Conservation (phyloP, 35 echinoderm and acorn worm species). For the Ophioderma brevispina region DNA sequence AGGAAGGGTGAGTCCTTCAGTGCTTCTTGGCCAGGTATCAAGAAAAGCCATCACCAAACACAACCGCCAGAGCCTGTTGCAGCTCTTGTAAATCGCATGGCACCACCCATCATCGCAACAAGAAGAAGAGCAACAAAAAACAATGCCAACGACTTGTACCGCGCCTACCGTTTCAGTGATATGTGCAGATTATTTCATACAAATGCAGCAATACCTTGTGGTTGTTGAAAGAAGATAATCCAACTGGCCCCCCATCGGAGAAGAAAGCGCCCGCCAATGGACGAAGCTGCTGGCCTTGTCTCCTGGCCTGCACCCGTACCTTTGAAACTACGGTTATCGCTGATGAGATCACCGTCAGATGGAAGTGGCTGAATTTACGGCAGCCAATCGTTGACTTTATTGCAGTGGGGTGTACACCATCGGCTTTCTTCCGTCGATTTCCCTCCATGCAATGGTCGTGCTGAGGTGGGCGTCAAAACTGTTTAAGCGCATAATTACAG, state of each 20-base stretch:
- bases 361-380: constrained; percentile 18
- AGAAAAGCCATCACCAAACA: not conserved
- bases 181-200: constrained; percentile 26
- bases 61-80: not conserved
- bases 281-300: constrained; percentile 24
- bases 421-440: constrained; percentile 39
- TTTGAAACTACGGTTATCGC: constrained; percentile 32
- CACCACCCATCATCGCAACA: too few species aligned
- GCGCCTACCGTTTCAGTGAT: constrained; percentile 22
- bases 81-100: constrained; percentile 43
- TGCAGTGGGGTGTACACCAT: constrained; percentile 21
- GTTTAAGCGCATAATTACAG: constrained; percentile 24
- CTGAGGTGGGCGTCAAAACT: constrained; percentile 42
- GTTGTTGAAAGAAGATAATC: constrained; percentile 45
- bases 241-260: constrained; percentile 36
- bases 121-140: constrained; percentile 21
- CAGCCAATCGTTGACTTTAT: constrained; percentile 12
- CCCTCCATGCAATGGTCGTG: constrained; percentile 2
- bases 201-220: constrained; percentile 34
- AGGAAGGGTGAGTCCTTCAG: constrained; percentile 4
- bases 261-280: not conserved
- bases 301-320: constrained; percentile 17
- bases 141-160: not conserved
- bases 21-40: constrained; percentile 39
- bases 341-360: constrained; percentile 32